Base-by-base conservation (phyloP, 1,140 invertebrate species). In the Cylas formicarius region DNA sequence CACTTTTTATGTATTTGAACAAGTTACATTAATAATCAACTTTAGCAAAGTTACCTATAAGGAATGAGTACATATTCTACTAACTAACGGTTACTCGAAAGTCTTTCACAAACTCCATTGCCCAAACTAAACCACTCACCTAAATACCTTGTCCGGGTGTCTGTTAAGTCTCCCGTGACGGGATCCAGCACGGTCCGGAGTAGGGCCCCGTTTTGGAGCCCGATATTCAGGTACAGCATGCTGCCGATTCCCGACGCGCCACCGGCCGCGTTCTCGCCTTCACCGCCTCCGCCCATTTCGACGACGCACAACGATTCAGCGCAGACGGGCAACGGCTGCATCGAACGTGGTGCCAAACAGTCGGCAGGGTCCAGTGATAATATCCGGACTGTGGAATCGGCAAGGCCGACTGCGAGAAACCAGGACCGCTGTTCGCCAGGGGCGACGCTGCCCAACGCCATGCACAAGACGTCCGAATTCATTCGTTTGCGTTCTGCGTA, bases 231-330 rank as follows among this genome's bases (percentile, higher is more conserved):
- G 71, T 97, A 97, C 2, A 99, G 73, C 6, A 87, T 83, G 45
- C 83, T 77, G 37, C 75, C 65, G 42, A 74, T 71, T 44, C 72
- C 73, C 9, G 63, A 66, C 11, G 68, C 63, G 10, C 63, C 65
- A 10, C 69, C 64, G 8, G 67, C 55, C 26, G 65, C 62, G 31
- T 77, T 75, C 11, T 77, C 76, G 4, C 67, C 60, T 44, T 77
- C 74, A 27, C 79, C 74, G 8, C 76, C 75, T 41, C 80, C 77
- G 6, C 76, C 76, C 70, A 81, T 80, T 72, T 99, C 94, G 6
- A 97, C 90, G 52, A 99, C 90, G 64, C 94, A 97, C 4, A 99
- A 71, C 16, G 93, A 96, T 68, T 99, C 95, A 0, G 97, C 88
- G 20, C 90, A 82, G 4, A 93, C 90, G 4, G 96, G 96, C n/a